Conservation (phyloP, 2,113 vertebrate species). For the Mus pahari region DNA sequence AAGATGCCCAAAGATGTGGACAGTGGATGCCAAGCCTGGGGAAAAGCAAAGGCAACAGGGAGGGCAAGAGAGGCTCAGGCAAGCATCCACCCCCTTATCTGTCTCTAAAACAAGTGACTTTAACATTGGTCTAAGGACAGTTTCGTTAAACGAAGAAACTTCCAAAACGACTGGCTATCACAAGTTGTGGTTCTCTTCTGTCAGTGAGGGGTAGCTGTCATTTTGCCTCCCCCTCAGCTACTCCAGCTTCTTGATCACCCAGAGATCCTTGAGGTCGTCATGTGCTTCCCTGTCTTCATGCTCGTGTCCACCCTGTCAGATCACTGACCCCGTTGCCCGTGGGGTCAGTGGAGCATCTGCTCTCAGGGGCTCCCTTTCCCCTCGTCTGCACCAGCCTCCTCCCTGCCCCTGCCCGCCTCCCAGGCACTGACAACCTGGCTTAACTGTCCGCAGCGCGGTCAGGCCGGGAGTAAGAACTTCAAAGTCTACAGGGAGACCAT, state of each 20-base stretch:
- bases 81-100: no score
- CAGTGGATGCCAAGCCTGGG: not conserved
- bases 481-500: not conserved
- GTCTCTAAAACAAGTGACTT: not conserved
- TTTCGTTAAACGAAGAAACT: not conserved
- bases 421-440: not conserved
- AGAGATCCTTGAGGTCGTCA: not conserved
- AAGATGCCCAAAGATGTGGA: not conserved
- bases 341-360: not conserved
- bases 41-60: not conserved
- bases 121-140: not conserved
- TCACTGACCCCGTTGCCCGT: not conserved
- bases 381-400: not conserved
- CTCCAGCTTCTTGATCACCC: not conserved
- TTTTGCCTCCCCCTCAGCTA: not conserved
- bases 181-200: not conserved
- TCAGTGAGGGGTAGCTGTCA: no score
- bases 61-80: not conserved
- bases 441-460: accelerated
- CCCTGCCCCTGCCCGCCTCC: not conserved
- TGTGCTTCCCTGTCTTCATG: accelerated
- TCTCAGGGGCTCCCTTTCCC: not conserved
- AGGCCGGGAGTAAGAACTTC: not conserved
- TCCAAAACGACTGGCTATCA: not conserved
- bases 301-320: not conserved